Conservation (phyloP, 2,888 invertebrate genomes). For the Mythimna lalbum region DNA sequence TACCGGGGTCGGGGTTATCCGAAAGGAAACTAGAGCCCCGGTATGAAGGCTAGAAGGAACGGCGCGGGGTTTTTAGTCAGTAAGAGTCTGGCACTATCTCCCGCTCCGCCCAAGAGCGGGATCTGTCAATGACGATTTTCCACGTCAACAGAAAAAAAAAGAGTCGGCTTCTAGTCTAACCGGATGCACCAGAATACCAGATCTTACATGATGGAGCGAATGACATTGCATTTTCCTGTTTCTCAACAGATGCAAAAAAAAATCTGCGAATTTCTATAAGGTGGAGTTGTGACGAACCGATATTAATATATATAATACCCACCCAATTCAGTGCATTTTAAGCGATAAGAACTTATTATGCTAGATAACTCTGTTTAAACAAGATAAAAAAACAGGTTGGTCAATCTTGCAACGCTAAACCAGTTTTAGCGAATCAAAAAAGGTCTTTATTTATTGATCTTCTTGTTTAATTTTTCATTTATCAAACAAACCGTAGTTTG, state of each 20-base stretch:
- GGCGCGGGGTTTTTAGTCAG: no score
- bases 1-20: no score
- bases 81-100: no score
- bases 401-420: conserved; percentile 9
- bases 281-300: not conserved
- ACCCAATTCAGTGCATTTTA: conserved; percentile 32
- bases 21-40: no score
- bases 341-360: conserved; percentile 26
- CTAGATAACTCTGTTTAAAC: conserved; percentile 20
- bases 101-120: no score
- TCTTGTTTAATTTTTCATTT: conserved; percentile 18
- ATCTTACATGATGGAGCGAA: no score
- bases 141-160: no score
- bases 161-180: no score
- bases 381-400: conserved; percentile 27
- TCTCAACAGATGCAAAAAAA: not conserved
- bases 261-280: not conserved
- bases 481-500: not conserved
- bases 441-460: not conserved
- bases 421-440: conserved; percentile 14
- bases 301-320: not conserved
- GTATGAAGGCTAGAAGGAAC: no score
- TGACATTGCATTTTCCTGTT: no score
- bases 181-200: no score
- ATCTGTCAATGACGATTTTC: no score